phyloP scores from a whole-genome alignment of 2,113 vertebrate genomes.

The Corythoichthys intestinalis region DNA sequence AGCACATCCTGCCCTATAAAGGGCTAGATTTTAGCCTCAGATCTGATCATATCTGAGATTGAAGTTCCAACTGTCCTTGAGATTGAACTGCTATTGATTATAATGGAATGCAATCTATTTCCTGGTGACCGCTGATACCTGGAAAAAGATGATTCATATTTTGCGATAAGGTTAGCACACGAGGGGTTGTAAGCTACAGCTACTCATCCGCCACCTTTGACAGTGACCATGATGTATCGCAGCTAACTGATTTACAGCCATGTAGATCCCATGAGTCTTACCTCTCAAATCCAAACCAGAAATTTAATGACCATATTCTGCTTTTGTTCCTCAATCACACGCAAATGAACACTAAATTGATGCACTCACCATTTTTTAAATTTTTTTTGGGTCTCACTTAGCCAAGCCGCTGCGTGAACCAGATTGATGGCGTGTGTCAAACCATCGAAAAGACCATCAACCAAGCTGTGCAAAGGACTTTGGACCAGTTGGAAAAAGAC shows the following conservation, averaged over 20 bases:
- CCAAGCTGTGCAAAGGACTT: slow-evolving; percentile 77
- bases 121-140: background rate
- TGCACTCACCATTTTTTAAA: background rate
- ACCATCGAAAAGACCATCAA: slow-evolving; percentile 79
- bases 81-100: slow-evolving; percentile 19
- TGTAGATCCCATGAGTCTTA: slow-evolving; percentile 12
- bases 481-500: slow-evolving; percentile 78
- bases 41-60: slow-evolving; percentile 10
- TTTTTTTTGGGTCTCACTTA: slow-evolving; percentile 28
- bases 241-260: slow-evolving; percentile 41
- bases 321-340: slow-evolving; percentile 14
- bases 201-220: slow-evolving; percentile 32
- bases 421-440: slow-evolving; percentile 74
- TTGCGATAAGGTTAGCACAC: slow-evolving; percentile 11
- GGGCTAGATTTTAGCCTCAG: background rate
- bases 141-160: slow-evolving; percentile 1
- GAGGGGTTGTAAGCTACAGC: slow-evolving; percentile 37
- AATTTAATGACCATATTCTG: slow-evolving; percentile 34
- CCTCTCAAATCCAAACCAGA: slow-evolving; percentile 2
- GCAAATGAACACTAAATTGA: background rate
- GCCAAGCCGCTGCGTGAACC: slow-evolving; percentile 76
- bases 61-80: slow-evolving; percentile 11
- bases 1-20: too few species aligned
- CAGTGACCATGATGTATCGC: slow-evolving; percentile 38
- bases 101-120: slow-evolving; percentile 33